Evolutionary conservation across 2,888 invertebrate species (phyloP), one percentile per base, ranked within the genome.

Genomic region (Chalcosyrphus nemorum): DNA sequence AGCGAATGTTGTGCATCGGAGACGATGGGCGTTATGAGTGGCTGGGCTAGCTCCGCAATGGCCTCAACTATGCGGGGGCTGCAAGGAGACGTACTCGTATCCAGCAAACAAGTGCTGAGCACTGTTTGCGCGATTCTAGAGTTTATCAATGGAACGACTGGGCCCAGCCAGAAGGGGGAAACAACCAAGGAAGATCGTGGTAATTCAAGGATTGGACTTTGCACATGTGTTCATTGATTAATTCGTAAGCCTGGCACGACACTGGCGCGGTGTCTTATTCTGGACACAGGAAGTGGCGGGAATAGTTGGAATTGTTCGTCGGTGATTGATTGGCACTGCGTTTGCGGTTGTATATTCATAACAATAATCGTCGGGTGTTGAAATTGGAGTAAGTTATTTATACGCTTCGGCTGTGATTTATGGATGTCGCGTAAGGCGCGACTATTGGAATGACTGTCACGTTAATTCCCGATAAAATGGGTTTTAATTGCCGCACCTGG

Each of bases 401-500:
- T 84, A 84, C 74, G 80, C 65, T 29, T 65, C 13, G 21, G 32
- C 24, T 41, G 68, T 80, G 80, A 84, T 80, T 80, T 84, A 80
- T 84, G 84, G 68, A 70, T 75, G 81, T 78, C 86, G 77, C 75
- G 87, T 86, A 77, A 77, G 86, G 84, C 71, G 63, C 61, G 76
- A 72, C 75, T 61, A 80, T 84, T 86, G 52, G 38, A 57, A 86
- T 82, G 65, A 21, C 45, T 78, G 81, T 85, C 77, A 78, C 70
- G 57, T 66, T 76, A 65, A 63, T 74, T 81, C 76, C 68, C 72
- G 76, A 86, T 81, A 77, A 86, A 85, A 80, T 75, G 66, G 61
- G 78, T 86, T 77, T 87, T 81, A 86, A 86, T 86, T 81, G 85
- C 80, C 80, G 84, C 84, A 84, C 84, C 84, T 84, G 84, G 68